These are phyloP conservation scores for Pasiphila rectangulata DNA, from an alignment of 2,888 invertebrate species.

Conservation along the genomic window DNA sequence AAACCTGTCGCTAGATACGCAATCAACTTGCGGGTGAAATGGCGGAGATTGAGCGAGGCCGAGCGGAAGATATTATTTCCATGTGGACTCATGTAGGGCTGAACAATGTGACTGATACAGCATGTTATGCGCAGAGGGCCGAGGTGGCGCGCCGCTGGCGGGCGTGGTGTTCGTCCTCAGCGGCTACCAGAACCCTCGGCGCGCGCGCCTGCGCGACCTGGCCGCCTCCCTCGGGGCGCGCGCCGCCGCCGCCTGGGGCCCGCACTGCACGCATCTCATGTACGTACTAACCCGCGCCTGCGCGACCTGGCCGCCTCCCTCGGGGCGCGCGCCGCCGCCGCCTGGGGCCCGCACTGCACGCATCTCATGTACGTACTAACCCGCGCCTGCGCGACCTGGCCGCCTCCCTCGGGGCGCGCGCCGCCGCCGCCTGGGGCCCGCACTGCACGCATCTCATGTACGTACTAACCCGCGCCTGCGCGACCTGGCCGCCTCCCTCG, in stretches of 20 bases:
- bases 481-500: neutral
- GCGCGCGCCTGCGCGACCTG: constrained; percentile 83
- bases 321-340: neutral
- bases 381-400: constrained; percentile 77
- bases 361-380: constrained; percentile 65
- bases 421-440: constrained; percentile 73
- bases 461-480: constrained; percentile 81
- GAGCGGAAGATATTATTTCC: too few species aligned
- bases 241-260: constrained; percentile 88
- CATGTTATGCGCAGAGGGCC: constrained; percentile 12
- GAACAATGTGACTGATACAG: neutral
- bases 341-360: too few species aligned
- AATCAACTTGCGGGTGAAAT: too few species aligned
- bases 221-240: constrained; percentile 89
- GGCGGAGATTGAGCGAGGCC: too few species aligned
- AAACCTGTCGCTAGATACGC: too few species aligned
- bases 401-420: too few species aligned
- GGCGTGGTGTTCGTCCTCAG: constrained; percentile 90
- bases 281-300: constrained; percentile 65
- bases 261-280: constrained; percentile 92
- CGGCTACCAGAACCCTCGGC: constrained; percentile 91
- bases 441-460: constrained; percentile 84
- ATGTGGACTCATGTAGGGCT: too few species aligned
- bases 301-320: neutral
- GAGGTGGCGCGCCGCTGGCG: constrained; percentile 57